Evolutionary conservation across 2,113 vertebrate genomes (phyloP).

Genomic region (Megaleporinus macrocephalus): DNA sequence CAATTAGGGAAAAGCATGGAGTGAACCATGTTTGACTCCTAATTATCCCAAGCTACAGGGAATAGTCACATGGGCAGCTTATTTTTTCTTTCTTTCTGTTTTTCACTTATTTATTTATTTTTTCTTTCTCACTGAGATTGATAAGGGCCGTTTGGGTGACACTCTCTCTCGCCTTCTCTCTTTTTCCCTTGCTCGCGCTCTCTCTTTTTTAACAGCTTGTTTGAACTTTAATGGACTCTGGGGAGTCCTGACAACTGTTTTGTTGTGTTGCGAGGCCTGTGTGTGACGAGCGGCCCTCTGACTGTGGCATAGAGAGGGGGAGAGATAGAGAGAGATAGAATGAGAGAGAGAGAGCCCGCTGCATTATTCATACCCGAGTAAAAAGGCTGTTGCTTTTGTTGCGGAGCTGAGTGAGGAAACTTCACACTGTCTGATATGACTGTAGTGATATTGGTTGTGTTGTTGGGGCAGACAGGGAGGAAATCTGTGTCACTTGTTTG

Average conservation of each 20-base stretch:
- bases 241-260: slow-evolving; percentile 77
- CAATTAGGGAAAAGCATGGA: slow-evolving; percentile 91
- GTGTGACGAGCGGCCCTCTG: slow-evolving; percentile 49
- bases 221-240: slow-evolving; percentile 81
- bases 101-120: slow-evolving; percentile 40
- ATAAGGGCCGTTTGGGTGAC: slow-evolving; percentile 67
- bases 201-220: slow-evolving; percentile 67
- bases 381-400: slow-evolving; percentile 75
- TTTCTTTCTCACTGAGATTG: slow-evolving; percentile 46
- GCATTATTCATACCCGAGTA: slow-evolving; percentile 76
- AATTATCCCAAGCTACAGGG: slow-evolving; percentile 90
- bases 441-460: slow-evolving; percentile 69
- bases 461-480: slow-evolving; percentile 61
- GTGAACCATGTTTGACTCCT: slow-evolving; percentile 88
- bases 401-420: slow-evolving; percentile 70
- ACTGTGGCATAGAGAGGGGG: slow-evolving; percentile 38
- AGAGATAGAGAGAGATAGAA: slow-evolving; percentile 24
- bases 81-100: no score
- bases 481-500: slow-evolving; percentile 55
- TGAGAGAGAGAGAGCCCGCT: slow-evolving; percentile 63
- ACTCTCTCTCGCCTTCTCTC: slow-evolving; percentile 23
- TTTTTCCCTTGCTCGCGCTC: slow-evolving; percentile 31
- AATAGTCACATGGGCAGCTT: slow-evolving; percentile 81
- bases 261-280: slow-evolving; percentile 67
- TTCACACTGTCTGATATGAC: slow-evolving; percentile 59